Conservation (phyloP, 2,113 vertebrate genomes). For the Bos indicus region DNA sequence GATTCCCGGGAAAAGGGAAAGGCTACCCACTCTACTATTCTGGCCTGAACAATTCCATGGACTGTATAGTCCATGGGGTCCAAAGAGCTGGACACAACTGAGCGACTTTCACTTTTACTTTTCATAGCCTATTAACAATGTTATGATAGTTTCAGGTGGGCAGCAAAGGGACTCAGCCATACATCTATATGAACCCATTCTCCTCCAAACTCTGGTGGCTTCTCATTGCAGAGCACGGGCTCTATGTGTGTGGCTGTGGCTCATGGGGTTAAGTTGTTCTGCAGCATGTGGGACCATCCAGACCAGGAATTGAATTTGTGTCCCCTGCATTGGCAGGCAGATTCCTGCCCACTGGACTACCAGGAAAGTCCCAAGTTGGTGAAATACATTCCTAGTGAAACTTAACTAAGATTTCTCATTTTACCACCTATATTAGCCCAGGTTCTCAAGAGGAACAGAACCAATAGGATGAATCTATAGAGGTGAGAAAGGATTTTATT, state of each 20-base stretch:
- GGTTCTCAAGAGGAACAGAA: background rate
- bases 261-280: background rate
- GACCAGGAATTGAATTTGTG: fast-evolving
- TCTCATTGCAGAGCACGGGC: background rate
- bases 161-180: background rate
- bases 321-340: background rate
- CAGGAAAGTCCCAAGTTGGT: background rate
- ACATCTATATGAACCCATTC: background rate
- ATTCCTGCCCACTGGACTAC: background rate
- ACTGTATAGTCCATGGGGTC: background rate
- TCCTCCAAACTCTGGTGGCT: background rate
- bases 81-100: background rate
- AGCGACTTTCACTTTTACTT: background rate
- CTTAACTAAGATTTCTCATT: background rate
- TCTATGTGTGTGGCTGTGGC: background rate
- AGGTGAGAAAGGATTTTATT: background rate
- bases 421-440: background rate
- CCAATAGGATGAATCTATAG: background rate
- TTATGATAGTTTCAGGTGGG: background rate
- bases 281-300: background rate
- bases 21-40: background rate
- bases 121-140: background rate
- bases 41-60: background rate
- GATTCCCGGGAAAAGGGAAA: background rate
- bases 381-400: background rate